phyloP scores from a whole-genome alignment of 2,113 vertebrate genomes.

The Gymnobelideus leadbeateri region DNA sequence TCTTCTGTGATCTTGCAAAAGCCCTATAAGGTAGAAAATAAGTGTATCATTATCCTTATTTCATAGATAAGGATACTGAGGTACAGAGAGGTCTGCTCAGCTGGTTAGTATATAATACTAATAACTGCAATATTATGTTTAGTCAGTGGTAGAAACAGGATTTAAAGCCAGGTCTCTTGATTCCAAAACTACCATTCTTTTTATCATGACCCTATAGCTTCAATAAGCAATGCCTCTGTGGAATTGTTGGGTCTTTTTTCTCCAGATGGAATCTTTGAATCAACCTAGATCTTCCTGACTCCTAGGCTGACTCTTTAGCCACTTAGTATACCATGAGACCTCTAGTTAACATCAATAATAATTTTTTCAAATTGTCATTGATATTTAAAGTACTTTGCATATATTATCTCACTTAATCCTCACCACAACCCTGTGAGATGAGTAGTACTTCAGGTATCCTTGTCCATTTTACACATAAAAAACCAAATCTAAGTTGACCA shows the following conservation, averaged over 20 bases:
- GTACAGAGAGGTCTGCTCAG: not conserved
- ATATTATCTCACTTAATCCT: not conserved
- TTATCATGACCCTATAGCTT: not conserved
- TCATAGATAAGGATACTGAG: not conserved
- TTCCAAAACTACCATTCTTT: not conserved
- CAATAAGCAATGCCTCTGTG: no score
- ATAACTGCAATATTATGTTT: not conserved
- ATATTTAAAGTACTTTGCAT: not conserved
- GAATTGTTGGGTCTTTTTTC: not conserved
- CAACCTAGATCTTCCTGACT: not conserved
- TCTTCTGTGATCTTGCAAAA: no score
- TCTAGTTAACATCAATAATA: not conserved
- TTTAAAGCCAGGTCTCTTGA: not conserved
- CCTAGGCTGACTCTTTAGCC: not conserved
- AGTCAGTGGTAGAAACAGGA: not conserved
- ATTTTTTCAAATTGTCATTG: not conserved
- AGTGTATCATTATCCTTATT: not conserved
- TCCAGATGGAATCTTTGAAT: not conserved
- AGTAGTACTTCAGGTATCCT: not conserved
- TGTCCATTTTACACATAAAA: not conserved
- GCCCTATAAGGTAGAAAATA: no score
- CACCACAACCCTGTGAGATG: not conserved
- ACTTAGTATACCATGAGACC: not conserved
- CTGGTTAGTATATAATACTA: not conserved
- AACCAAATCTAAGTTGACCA: not conserved